phyloP scores from a whole-genome alignment of 2,888 invertebrate species.

The Conops quadrifasciatus region DNA sequence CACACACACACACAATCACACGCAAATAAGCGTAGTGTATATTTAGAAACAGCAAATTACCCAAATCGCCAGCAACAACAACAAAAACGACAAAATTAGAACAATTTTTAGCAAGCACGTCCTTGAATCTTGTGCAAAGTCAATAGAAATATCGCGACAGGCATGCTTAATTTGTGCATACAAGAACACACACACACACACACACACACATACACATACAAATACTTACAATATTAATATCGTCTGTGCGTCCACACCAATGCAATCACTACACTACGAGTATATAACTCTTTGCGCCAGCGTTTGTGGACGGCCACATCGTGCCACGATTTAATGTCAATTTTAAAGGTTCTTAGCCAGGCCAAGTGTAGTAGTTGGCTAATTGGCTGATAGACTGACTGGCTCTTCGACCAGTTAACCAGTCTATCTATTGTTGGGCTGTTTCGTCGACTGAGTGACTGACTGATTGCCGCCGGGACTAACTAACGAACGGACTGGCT shows the following conservation, averaged over 20 bases:
- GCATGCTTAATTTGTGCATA: background rate
- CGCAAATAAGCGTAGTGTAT: too few relatives aligned
- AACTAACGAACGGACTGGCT: background rate
- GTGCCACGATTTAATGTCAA: background rate
- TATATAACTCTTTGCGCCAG: too few relatives aligned
- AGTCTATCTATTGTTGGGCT: too few relatives aligned
- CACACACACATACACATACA: background rate
- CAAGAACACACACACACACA: background rate
- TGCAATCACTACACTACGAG: too few relatives aligned
- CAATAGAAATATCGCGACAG: background rate
- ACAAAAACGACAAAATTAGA: background rate
- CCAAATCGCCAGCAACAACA: background rate
- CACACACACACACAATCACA: too few relatives aligned
- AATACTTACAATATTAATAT: too few relatives aligned
- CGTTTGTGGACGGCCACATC: background rate
- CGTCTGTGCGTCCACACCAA: too few relatives aligned
- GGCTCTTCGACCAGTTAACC: too few relatives aligned
- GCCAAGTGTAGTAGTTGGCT: background rate
- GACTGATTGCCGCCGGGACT: too few relatives aligned
- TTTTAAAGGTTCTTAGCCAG: background rate
- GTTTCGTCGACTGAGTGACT: too few relatives aligned
- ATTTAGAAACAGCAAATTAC: too few relatives aligned
- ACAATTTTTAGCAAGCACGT: background rate
- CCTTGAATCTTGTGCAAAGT: conserved; percentile 6
- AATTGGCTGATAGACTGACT: too few relatives aligned